Percentiles rank a stretch among this genome's conserved stretches.
phyloP scores from a whole-genome alignment of 2,113 vertebrate species.

The Salvator merianae region DNA sequence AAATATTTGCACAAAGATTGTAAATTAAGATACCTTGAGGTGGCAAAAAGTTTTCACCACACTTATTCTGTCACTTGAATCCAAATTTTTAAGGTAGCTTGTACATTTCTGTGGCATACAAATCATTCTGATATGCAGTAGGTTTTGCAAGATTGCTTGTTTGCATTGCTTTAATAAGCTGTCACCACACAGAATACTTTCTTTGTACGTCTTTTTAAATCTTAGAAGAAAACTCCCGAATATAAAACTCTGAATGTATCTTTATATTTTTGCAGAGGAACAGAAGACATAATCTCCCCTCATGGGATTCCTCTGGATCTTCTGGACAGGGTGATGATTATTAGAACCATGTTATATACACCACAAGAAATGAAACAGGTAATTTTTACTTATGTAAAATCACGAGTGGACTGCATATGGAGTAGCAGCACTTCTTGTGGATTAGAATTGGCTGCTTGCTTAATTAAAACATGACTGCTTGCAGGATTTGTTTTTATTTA shows the following conservation, averaged over 20 bases:
- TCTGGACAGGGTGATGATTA: constrained; percentile 96
- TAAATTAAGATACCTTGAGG: constrained; percentile 2
- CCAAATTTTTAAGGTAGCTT: not conserved
- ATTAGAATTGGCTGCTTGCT: rapidly evolving
- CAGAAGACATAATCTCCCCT: constrained; percentile 92
- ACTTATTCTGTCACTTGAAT: not conserved
- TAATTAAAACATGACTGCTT: not conserved
- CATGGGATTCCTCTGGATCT: constrained; percentile 95
- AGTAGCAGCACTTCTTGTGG: not conserved
- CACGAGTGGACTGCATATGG: too few species aligned
- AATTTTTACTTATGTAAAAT: constrained; percentile 4
- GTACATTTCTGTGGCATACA: not conserved
- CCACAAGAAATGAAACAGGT: constrained; percentile 99
- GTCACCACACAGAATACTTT: not conserved
- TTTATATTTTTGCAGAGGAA: constrained; percentile 80
- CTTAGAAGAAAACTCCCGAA: not conserved
- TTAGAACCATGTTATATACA: constrained; percentile 95
- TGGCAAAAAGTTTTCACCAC: not conserved
- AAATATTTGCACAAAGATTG: not conserved
- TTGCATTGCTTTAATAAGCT: not conserved
- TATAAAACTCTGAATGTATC: not conserved
- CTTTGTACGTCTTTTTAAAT: not conserved
- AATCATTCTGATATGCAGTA: not conserved
- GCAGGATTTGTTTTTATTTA: not conserved
- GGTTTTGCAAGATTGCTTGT: not conserved